A percentile compares a stretch with the other conserved stretches of the same genome.
Evolutionary conservation across 2,888 invertebrate species (phyloP).

Genomic region (Tetanocera ferruginea): DNA sequence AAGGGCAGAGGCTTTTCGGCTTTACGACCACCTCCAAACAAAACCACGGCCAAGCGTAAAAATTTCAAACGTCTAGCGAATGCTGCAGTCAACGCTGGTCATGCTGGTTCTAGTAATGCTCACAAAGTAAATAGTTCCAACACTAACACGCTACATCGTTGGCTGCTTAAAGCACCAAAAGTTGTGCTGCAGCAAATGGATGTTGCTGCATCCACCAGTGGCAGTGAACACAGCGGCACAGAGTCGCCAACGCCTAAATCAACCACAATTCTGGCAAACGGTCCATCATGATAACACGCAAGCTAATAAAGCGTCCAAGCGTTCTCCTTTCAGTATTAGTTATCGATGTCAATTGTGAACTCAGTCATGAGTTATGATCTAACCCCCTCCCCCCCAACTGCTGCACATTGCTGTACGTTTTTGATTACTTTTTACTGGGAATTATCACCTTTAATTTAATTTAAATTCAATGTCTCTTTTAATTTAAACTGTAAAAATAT

Average conservation of each 20-base stretch:
- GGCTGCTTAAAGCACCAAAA: slow-evolving; percentile 62
- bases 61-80: slow-evolving; percentile 14
- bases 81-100: neutral
- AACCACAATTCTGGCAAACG: slow-evolving; percentile 46
- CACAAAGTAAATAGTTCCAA: slow-evolving; percentile 23
- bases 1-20: neutral
- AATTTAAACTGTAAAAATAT: slow-evolving; percentile 1
- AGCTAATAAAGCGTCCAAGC: neutral
- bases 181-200: slow-evolving; percentile 38
- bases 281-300: slow-evolving; percentile 49
- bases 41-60: slow-evolving; percentile 4
- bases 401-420: slow-evolving; percentile 35
- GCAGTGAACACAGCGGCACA: slow-evolving; percentile 36
- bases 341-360: slow-evolving; percentile 15
- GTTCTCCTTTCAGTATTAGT: slow-evolving; percentile 21
- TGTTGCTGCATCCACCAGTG: slow-evolving; percentile 29
- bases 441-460: neutral
- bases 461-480: neutral
- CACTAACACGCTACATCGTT: slow-evolving; percentile 58
- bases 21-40: slow-evolving; percentile 21
- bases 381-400: neutral
- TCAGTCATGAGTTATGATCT: neutral
- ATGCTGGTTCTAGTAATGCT: slow-evolving; percentile 29
- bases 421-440: slow-evolving; percentile 33
- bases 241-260: slow-evolving; percentile 24